Base-by-base conservation (phyloP, 2,888 invertebrate genomes). In the Amphipyra tragopoginis region DNA sequence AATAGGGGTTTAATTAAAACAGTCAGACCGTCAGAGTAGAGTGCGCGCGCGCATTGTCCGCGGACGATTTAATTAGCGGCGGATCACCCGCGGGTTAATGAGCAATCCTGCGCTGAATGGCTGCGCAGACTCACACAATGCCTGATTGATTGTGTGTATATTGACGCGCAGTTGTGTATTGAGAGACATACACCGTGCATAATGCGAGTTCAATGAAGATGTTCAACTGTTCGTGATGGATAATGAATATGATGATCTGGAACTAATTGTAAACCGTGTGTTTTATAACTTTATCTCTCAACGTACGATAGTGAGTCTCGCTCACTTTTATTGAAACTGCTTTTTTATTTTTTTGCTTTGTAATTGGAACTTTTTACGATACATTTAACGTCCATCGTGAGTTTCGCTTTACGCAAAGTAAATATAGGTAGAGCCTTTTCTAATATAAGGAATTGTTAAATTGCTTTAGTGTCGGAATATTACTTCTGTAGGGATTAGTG, bases 1-100 rank as follows among this genome's bases (percentile, higher is more conserved):
- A 80, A 79, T 81, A 79, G 75, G 68, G 66, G 72, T 79, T 85
- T 80, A 81, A 84, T 85, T 83, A 81, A 79, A 82, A 81, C 65
- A 70, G 79, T 75, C 72, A 45, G 55, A 54, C 53, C 54, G 44
- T 71, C 73, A 57, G 58, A 65, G 58, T 65, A 50, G 62, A 56
- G 56, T 62, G 73, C 71, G 71, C 65, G 54, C 53, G 68, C 63
- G 56, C 60, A 53, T 79, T 79, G 70, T 70, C 45, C 61, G 61
- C 61, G 10, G 56, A 77, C 65, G 62, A 70, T 77, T 79, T 76
- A 79, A 79, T 79, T 79, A 74, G 63, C 52, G 21, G 57, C 38
- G 47, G 63, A 57, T 74, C 69, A 74, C 51, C 52, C 55, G 61
- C 52, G 49, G 78, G 75, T 75, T 75, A 75, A 78, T 75, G 75